Base-by-base conservation (phyloP, 2,888 invertebrate species). In the Sicus ferrugineus region DNA sequence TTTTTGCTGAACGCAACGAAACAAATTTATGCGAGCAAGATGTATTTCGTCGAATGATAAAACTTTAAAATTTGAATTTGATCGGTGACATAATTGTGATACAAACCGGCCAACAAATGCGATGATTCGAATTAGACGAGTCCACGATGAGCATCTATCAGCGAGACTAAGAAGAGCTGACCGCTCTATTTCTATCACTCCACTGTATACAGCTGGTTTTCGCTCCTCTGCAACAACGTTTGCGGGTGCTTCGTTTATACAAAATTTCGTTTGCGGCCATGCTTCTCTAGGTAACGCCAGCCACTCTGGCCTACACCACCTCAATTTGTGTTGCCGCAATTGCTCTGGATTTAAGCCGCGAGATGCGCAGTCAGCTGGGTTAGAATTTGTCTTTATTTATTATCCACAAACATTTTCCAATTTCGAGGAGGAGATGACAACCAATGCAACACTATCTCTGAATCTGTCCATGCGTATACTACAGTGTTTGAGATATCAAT, bases 381-480 rank as follows among this genome's bases (percentile, higher is more conserved):
- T 77, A n/a, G 67, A 30, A 0, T 48, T 38, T 9, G 75, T 71
- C 9, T 61, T 54, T 0, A 77, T 69, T 67, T 76, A 75, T 3
- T 70, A 61, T 75, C 76, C n/a, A n/a, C n/a, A n/a, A n/a, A n/a
- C n/a, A n/a, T n/a, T 68, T 77, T 75, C 74, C 75, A 78, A 26
- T 68, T 73, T 3, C 70, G 66, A n/a, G 73, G 69, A 4, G 69
- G 72, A 9, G 72, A 71, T 16, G 73, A 70, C 2, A 77, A 38
- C 76, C 76, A 78, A 21, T 73, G n/a, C n/a, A n/a, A n/a, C n/a
- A n/a, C n/a, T n/a, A n/a, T n/a, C n/a, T n/a, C n/a, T n/a, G n/a
- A n/a, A n/a, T n/a, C n/a, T n/a, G n/a, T n/a, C n/a, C 73, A 74
- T 23, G 71, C 73, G 70, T 54, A 74, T 28, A 71, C 11, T 4